phyloP scores from a whole-genome alignment of 2,113 vertebrate species.

The Delphinus delphis region DNA sequence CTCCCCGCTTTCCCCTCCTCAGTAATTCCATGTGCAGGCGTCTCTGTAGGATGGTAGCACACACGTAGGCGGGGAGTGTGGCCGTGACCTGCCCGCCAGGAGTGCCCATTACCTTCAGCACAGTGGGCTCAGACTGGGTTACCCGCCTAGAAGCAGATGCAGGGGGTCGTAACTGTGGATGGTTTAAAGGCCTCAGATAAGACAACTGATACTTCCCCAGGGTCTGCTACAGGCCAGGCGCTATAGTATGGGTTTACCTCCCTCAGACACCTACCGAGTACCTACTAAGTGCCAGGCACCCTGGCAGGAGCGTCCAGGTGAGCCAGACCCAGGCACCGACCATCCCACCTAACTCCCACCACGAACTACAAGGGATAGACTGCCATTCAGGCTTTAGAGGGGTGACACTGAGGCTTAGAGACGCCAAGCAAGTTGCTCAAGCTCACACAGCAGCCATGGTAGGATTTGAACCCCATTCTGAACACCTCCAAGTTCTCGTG shows the following conservation, averaged over 20 bases:
- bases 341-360: not conserved
- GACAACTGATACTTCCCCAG: not conserved
- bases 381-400: no score
- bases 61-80: accelerated
- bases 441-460: not conserved
- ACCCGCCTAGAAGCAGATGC: not conserved
- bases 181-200: not conserved
- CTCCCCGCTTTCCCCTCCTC: not conserved
- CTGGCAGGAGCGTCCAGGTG: no score
- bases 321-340: not conserved
- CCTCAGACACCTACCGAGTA: not conserved
- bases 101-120: accelerated
- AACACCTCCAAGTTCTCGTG: not conserved
- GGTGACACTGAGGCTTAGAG: not conserved
- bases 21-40: accelerated
- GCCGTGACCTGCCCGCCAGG: not conserved
- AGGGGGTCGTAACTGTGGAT: no score
- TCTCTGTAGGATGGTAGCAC: accelerated
- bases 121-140: accelerated
- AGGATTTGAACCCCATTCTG: not conserved
- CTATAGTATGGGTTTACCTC: not conserved
- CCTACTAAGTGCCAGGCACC: not conserved
- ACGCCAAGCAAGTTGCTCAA: not conserved
- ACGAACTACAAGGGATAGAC: not conserved
- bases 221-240: not conserved